These are phyloP conservation scores for Odontomachus brunneus DNA, from an alignment of 1,140 invertebrate species.

Conservation along the genomic window DNA sequence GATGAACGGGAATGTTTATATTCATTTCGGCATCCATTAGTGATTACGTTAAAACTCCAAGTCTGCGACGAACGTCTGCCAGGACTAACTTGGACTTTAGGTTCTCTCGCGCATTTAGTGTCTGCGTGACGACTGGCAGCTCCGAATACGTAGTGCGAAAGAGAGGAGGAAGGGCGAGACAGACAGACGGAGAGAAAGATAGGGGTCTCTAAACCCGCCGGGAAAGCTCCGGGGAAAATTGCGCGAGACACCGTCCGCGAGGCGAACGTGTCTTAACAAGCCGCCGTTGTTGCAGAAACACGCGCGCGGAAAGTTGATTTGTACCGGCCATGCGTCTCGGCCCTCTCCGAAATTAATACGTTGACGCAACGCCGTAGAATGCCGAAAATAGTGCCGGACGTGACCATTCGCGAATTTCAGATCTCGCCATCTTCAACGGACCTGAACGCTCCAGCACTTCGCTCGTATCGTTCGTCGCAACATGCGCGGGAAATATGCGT, in stretches of 20 bases:
- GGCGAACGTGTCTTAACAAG: conserved; percentile 43
- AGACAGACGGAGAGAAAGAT: background rate
- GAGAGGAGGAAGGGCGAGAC: background rate
- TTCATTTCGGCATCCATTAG: conserved; percentile 82
- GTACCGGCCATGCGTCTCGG: conserved; percentile 25
- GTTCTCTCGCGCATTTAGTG: background rate
- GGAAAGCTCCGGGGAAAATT: conserved; percentile 50
- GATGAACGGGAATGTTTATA: conserved; percentile 79
- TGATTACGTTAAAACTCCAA: conserved; percentile 77
- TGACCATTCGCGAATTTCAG: conserved; percentile 3
- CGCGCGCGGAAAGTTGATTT: conserved; percentile 44
- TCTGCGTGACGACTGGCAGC: background rate
- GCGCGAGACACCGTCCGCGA: conserved; percentile 24
- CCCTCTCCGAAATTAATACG: conserved; percentile 29
- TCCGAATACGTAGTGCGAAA: conserved; percentile 9
- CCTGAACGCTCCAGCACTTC: background rate
- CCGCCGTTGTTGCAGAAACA: background rate
- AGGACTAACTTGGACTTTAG: conserved; percentile 42
- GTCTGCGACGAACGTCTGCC: conserved; percentile 28
- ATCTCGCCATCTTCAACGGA: background rate
- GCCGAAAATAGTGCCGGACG: background rate
- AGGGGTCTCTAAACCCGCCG: conserved; percentile 22
- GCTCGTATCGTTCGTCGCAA: background rate
- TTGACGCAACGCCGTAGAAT: conserved; percentile 5
- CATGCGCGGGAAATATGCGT: background rate